phyloP scores from a whole-genome alignment of 2,113 vertebrate species.

The Ceyx margarethae region DNA sequence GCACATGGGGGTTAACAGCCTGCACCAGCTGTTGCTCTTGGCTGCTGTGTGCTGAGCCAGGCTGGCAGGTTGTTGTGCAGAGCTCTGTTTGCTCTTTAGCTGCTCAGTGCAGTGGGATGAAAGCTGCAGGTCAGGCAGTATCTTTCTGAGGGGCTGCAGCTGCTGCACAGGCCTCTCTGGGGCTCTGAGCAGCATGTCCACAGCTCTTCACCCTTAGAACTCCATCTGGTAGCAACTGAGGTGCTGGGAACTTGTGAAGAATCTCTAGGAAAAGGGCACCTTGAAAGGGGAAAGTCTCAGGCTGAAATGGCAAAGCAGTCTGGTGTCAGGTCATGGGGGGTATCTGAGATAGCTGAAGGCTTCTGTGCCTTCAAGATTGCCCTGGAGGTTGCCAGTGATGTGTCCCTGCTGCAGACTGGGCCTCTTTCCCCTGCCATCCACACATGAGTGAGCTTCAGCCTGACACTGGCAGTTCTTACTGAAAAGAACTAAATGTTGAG shows the following conservation, averaged over 20 bases:
- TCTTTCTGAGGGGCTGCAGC: neutral
- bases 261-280: neutral
- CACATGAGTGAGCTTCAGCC: neutral
- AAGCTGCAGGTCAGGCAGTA: rapidly evolving
- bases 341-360: neutral
- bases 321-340: neutral
- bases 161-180: neutral
- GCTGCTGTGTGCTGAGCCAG: neutral
- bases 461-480: neutral
- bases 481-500: neutral
- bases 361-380: neutral
- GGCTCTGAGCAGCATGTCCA: neutral
- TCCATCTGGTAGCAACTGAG: neutral
- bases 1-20: neutral
- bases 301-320: neutral
- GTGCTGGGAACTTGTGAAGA: neutral
- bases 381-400: neutral
- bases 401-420: neutral
- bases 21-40: constrained; percentile 7
- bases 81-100: neutral
- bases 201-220: neutral
- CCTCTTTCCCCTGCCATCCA: rapidly evolving
- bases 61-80: neutral
- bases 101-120: neutral
- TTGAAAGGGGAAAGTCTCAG: neutral